phyloP scores from a whole-genome alignment of 2,113 vertebrate genomes.

The Labrus mixtus region DNA sequence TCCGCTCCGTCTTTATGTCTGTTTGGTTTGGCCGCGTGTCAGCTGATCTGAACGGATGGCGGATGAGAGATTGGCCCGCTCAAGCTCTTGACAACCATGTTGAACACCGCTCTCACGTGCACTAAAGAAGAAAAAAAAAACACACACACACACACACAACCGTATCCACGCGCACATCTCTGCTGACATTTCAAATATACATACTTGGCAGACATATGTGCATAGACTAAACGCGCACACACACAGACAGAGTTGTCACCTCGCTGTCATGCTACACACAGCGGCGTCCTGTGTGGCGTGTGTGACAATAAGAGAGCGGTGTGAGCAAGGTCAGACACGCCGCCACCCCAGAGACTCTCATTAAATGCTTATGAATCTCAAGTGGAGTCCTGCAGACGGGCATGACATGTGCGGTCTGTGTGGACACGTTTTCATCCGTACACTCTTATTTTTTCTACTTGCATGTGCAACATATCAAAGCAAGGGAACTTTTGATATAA shows the following conservation, averaged over 20 bases:
- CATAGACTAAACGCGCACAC: not conserved
- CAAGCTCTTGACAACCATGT: slow-evolving; percentile 71
- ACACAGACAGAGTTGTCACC: slow-evolving; percentile 49
- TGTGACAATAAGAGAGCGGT: slow-evolving; percentile 49
- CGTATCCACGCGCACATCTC: not conserved
- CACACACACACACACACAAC: not conserved
- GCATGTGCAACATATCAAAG: not conserved
- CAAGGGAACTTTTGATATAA: not conserved
- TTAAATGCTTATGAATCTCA: slow-evolving; percentile 69
- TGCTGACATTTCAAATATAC: not conserved
- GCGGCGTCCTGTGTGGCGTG: slow-evolving; percentile 47
- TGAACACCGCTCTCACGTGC: slow-evolving; percentile 14
- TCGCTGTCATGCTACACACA: slow-evolving; percentile 45
- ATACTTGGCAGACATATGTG: slow-evolving; percentile 7
- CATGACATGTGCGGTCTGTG: not conserved
- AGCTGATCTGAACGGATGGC: slow-evolving; percentile 55
- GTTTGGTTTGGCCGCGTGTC: slow-evolving; percentile 62
- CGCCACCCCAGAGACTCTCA: slow-evolving; percentile 45
- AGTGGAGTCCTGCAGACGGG: slow-evolving; percentile 31
- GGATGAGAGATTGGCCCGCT: slow-evolving; percentile 72
- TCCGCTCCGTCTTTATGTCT: slow-evolving; percentile 72
- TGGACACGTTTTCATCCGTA: not conserved
- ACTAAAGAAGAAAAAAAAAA: not conserved
- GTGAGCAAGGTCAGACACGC: slow-evolving; percentile 47
- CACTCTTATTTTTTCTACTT: not conserved